A percentile compares a stretch with the other conserved stretches of the same genome.
These are phyloP conservation scores for Cosmia trapezina DNA, from an alignment of 2,888 invertebrate species.

Conservation along the genomic window DNA sequence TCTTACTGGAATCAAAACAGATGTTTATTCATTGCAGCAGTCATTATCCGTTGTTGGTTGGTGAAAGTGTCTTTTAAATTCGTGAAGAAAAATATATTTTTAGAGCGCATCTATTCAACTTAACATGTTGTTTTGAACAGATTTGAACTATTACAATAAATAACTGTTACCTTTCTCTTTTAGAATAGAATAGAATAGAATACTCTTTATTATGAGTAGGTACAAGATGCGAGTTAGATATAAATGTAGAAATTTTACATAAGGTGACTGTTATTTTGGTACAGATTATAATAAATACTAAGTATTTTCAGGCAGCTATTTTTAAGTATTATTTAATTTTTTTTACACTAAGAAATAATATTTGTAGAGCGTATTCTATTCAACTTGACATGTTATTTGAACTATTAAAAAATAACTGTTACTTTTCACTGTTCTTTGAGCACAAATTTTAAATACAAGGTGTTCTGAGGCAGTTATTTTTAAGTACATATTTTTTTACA, in stretches of 20 bases:
- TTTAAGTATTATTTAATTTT: no score
- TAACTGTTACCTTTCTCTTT: constrained; percentile 31
- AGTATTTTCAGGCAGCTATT: no score
- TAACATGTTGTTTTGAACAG: neutral
- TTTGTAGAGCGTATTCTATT: constrained; percentile 5
- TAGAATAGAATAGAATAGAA: no score
- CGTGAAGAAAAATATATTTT: constrained; percentile 18
- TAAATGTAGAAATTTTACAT: no score
- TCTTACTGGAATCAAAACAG: constrained; percentile 38
- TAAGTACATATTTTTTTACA: neutral
- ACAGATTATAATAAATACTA: no score
- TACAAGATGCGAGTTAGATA: no score
- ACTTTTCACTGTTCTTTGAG: constrained; percentile 17
- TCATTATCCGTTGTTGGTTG: constrained; percentile 39
- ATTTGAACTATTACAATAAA: neutral
- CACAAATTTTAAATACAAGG: constrained; percentile 11
- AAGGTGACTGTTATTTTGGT: no score
- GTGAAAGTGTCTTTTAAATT: constrained; percentile 48
- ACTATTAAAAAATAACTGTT: constrained; percentile 20
- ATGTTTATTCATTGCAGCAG: constrained; percentile 19
- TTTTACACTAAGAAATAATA: neutral
- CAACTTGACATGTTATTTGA: neutral
- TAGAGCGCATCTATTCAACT: neutral
- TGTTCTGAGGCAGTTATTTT: neutral
- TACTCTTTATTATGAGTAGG: no score